These are phyloP conservation scores for Griposia aprilina DNA, from an alignment of 2,888 invertebrate genomes.

Conservation along the genomic window DNA sequence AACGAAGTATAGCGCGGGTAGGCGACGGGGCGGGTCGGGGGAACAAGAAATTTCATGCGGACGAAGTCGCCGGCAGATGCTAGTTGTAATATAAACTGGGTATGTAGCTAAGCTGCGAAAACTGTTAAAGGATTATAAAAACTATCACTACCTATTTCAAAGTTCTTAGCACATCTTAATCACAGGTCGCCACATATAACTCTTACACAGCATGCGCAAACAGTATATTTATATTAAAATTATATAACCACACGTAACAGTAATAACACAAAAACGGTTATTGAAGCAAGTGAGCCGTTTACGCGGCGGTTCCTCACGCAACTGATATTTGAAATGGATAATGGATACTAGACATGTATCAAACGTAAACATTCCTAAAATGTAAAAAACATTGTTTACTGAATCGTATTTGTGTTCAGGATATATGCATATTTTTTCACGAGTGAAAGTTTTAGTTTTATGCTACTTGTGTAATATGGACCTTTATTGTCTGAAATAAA, in stretches of 20 bases:
- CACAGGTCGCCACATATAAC: slow-evolving; percentile 44
- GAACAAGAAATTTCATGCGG: no score
- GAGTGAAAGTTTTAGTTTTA: neutral
- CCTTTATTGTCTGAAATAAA: no score
- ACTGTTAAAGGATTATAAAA: neutral
- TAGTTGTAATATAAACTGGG: no score
- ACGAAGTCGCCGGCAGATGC: no score
- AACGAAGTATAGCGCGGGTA: no score
- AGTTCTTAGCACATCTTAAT: slow-evolving; percentile 33
- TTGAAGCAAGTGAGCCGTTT: slow-evolving; percentile 55
- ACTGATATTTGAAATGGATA: slow-evolving; percentile 43
- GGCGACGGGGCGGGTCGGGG: no score
- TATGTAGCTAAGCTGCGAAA: neutral
- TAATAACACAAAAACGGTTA: slow-evolving; percentile 57
- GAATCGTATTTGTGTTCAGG: slow-evolving; percentile 23
- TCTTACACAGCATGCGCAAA: slow-evolving; percentile 46
- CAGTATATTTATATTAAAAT: slow-evolving; percentile 60
- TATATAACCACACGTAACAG: slow-evolving; percentile 59
- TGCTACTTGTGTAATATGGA: neutral
- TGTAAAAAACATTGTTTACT: slow-evolving; percentile 40
- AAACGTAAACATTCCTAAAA: slow-evolving; percentile 43
- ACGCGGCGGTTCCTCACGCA: slow-evolving; percentile 60
- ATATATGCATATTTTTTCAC: slow-evolving; percentile 3
- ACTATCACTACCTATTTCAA: slow-evolving; percentile 15
- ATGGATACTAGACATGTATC: slow-evolving; percentile 34